These are phyloP conservation scores for Parauchenoglanis punctatus DNA, from an alignment of 2,797 vertebrate genomes.

Conservation along the genomic window DNA sequence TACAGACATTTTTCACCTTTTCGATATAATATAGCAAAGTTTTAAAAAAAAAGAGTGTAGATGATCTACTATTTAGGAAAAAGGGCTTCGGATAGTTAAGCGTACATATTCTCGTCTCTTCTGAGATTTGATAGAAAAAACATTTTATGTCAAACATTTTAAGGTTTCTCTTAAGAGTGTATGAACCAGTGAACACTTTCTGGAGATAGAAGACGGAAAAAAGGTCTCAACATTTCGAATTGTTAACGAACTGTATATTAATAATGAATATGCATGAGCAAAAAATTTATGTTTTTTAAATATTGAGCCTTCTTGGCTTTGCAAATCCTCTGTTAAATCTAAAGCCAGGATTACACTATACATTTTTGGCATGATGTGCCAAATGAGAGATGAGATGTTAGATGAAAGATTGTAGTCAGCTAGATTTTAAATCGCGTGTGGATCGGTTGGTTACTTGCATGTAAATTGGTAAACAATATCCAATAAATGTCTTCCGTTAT, in stretches of 20 bases:
- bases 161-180: background rate
- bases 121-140: background rate
- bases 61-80: background rate
- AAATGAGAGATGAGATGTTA: background rate
- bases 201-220: background rate
- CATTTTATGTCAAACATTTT: background rate
- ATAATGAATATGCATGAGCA: background rate
- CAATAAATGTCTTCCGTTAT: too few relatives aligned
- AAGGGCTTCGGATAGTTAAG: background rate
- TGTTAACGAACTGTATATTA: background rate
- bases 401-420: background rate
- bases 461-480: background rate
- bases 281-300: background rate
- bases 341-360: background rate
- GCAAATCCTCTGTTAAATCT: background rate
- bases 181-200: background rate
- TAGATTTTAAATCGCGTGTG: background rate
- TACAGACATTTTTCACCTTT: background rate
- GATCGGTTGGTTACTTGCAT: too few relatives aligned
- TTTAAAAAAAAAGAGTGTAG: background rate
- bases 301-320: background rate
- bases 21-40: constrained; percentile 1
- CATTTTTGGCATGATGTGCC: background rate
- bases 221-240: background rate
- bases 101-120: background rate